A percentile compares a stretch with the other conserved stretches of the same genome.
Conservation (phyloP, 2,888 invertebrate species). For the Drosophila mimetica region DNA sequence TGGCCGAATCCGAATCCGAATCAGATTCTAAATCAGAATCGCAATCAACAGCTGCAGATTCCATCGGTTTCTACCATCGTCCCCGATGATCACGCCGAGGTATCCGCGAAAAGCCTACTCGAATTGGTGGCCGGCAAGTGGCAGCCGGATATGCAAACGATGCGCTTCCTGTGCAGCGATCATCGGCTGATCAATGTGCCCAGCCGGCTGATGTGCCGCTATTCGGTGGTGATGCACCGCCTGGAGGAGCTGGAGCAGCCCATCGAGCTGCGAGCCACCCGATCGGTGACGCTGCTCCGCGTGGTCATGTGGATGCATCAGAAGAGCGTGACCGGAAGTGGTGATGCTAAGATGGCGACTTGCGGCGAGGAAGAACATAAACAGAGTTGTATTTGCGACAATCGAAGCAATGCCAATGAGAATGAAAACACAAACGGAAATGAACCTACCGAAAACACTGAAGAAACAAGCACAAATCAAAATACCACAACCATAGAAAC, state of each 20-base stretch:
- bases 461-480: background rate
- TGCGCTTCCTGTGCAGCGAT: constrained; percentile 51
- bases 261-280: constrained; percentile 37
- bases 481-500: too few relatives aligned
- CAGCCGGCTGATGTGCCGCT: constrained; percentile 38
- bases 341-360: background rate
- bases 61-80: too few relatives aligned
- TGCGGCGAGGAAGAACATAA: background rate
- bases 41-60: too few relatives aligned
- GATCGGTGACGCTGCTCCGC: constrained; percentile 35
- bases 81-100: too few relatives aligned
- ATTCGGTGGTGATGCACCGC: constrained; percentile 25
- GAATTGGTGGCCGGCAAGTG: background rate
- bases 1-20: too few relatives aligned
- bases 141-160: constrained; percentile 1
- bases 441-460: background rate
- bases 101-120: background rate
- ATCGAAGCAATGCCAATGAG: background rate
- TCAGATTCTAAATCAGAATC: too few relatives aligned
- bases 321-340: constrained; percentile 15
- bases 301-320: constrained; percentile 55
- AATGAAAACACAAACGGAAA: background rate
- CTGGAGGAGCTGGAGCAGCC: constrained; percentile 4
- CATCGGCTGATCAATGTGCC: constrained; percentile 41
- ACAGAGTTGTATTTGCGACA: background rate